Evolutionary conservation across 1,140 invertebrate species (phyloP).

Genomic region (Lucilia sericata): DNA sequence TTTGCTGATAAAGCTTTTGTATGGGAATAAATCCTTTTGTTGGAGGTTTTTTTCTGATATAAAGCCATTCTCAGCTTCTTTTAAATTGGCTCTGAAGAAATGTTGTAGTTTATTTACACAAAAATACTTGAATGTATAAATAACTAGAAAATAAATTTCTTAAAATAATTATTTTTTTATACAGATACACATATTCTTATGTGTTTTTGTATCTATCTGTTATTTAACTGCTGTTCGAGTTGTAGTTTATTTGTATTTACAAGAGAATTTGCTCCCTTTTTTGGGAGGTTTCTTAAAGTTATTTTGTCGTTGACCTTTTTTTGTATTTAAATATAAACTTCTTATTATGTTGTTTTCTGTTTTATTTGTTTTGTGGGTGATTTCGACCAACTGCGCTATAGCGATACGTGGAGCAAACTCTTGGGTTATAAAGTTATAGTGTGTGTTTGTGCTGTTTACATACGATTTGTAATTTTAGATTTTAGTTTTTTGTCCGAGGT

Average conservation of each 20-base stretch:
- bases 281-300: no score
- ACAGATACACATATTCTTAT: no score
- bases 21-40: not conserved
- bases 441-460: slow-evolving; percentile 45
- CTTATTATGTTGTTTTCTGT: no score
- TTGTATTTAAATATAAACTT: no score
- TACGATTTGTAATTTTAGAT: not conserved
- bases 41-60: not conserved
- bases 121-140: no score
- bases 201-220: no score
- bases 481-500: not conserved
- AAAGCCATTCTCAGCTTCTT: not conserved
- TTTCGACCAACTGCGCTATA: slow-evolving; percentile 52
- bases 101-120: no score
- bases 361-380: slow-evolving; percentile 30
- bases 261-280: no score
- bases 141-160: no score
- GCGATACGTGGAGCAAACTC: slow-evolving; percentile 65
- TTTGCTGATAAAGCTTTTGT: not conserved
- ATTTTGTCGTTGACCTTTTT: no score
- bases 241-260: slow-evolving; percentile 4
- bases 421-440: slow-evolving; percentile 64
- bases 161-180: no score
- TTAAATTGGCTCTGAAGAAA: no score
- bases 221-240: not conserved